These are phyloP conservation scores for Podocnemis expansa DNA, from an alignment of 2,113 vertebrate genomes.

Conservation along the genomic window DNA sequence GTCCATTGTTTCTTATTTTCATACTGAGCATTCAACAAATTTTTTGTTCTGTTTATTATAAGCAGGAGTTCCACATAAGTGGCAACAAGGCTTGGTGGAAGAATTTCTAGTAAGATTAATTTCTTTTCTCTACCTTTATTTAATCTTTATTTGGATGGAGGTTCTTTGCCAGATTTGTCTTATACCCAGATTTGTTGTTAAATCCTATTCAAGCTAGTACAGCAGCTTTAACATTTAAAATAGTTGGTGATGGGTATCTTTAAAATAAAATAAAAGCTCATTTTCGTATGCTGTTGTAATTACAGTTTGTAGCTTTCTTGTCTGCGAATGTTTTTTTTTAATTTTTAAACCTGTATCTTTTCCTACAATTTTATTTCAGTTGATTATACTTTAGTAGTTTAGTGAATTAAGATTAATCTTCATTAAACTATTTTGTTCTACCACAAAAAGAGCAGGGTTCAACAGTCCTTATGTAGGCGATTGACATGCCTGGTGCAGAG, in stretches of 20 bases:
- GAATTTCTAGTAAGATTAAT: not conserved
- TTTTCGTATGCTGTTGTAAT: not conserved
- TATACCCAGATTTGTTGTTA: conserved; percentile 16
- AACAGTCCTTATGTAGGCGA: not conserved
- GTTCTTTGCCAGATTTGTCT: conserved; percentile 3
- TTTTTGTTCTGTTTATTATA: not conserved
- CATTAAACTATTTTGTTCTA: conserved; percentile 38
- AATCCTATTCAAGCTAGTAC: conserved; percentile 30
- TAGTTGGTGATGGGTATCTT: not conserved
- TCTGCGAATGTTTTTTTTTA: not conserved
- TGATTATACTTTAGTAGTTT: conserved; percentile 48
- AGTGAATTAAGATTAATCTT: conserved; percentile 25
- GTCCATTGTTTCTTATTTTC: conserved; percentile 16
- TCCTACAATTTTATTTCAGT: conserved; percentile 15
- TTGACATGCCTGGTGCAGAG: not conserved
- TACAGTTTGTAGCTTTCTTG: not conserved
- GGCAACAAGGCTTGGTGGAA: not conserved
- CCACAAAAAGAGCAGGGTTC: not conserved
- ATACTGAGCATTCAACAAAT: conserved; percentile 13
- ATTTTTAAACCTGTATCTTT: not conserved
- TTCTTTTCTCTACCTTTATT: conserved; percentile 31
- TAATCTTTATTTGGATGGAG: not conserved
- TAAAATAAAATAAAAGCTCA: not conserved
- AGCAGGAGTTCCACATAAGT: not conserved
- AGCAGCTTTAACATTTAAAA: not conserved